Conservation (phyloP, 2,113 vertebrate genomes). For the Eira barbara region DNA sequence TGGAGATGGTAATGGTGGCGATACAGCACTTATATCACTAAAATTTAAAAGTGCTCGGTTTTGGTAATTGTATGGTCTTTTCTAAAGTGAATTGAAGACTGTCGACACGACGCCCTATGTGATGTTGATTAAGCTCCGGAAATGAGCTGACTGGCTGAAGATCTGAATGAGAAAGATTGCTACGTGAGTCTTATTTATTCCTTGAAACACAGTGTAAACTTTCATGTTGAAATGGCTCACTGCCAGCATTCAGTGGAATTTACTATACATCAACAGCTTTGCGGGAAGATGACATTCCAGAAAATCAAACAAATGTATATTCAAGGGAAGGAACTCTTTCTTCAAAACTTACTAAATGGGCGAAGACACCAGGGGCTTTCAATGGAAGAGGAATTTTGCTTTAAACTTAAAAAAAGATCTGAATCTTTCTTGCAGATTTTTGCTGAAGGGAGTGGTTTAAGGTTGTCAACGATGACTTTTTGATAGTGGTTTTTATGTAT, state of each 20-base stretch:
- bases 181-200: neutral
- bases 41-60: neutral
- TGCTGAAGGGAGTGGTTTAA: neutral
- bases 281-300: neutral
- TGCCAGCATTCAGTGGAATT: neutral
- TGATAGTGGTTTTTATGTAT: neutral
- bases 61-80: conserved; percentile 4
- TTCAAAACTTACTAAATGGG: neutral
- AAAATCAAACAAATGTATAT: neutral
- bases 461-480: neutral
- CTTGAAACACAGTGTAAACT: neutral
- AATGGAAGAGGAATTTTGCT: conserved; percentile 29
- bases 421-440: neutral
- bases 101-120: conserved; percentile 63
- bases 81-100: conserved; percentile 33
- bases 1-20: neutral
- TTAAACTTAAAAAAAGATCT: neutral
- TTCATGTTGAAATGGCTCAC: neutral
- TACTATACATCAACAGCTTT: neutral
- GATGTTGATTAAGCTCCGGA: conserved; percentile 72
- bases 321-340: neutral
- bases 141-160: conserved; percentile 47
- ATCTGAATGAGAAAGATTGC: neutral
- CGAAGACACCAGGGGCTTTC: neutral
- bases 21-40: neutral